These are phyloP conservation scores for Siphlonurus alternatus DNA, from an alignment of 2,888 invertebrate species.

Conservation along the genomic window DNA sequence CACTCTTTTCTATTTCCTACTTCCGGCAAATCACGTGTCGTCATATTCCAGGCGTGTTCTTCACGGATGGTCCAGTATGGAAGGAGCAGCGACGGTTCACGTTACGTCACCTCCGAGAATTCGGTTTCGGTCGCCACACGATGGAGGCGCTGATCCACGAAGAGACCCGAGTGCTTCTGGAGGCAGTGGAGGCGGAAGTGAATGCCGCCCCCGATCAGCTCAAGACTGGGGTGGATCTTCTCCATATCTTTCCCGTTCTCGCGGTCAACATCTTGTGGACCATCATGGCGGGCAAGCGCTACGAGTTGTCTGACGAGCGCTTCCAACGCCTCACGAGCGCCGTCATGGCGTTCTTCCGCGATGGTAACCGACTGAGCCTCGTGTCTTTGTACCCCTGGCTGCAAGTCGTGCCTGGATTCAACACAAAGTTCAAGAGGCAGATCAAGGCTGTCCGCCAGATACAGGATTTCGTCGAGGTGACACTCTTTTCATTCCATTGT, in stretches of 20 bases:
- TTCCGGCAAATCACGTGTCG: no score
- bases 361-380: neutral
- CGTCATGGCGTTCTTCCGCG: neutral
- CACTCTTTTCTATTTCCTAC: no score
- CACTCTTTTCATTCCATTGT: no score
- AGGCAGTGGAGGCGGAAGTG: neutral
- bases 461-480: neutral
- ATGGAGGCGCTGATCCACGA: neutral
- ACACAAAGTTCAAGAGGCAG: neutral
- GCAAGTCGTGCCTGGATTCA: neutral
- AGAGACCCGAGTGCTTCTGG: neutral
- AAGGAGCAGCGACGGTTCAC: conserved; percentile 47
- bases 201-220: no score
- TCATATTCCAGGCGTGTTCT: conserved; percentile 41
- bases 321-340: neutral
- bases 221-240: no score
- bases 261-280: conserved; percentile 38
- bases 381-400: neutral
- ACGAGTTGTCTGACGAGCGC: neutral
- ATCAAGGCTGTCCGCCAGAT: neutral
- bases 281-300: conserved; percentile 33
- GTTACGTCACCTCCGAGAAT: conserved; percentile 45
- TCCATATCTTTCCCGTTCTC: conserved; percentile 38
- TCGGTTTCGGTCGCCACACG: conserved; percentile 48
- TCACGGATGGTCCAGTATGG: conserved; percentile 45